phyloP scores from a whole-genome alignment of 2,113 vertebrate species.

The Hippocampus mohnikei region DNA sequence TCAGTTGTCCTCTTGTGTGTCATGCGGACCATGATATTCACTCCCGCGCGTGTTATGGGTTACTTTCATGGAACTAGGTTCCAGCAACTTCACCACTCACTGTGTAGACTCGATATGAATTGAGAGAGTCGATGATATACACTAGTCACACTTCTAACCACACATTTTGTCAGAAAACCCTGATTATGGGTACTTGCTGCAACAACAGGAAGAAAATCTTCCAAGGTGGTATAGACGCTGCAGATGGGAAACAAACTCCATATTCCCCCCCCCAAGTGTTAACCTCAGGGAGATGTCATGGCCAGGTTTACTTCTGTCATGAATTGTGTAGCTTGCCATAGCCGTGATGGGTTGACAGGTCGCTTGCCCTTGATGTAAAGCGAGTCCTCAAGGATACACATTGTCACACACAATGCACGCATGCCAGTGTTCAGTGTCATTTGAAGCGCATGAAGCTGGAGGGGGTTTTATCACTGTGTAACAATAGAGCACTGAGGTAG shows the following conservation, averaged over 20 bases:
- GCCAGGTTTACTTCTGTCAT: background rate
- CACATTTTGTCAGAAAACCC: background rate
- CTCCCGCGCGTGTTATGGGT: constrained; percentile 1
- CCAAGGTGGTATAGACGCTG: background rate
- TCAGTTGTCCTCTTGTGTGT: constrained; percentile 14
- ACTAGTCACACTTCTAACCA: background rate
- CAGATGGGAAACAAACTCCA: background rate
- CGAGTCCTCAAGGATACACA: constrained; percentile 24
- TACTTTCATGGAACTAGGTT: constrained; percentile 11
- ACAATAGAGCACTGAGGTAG: constrained; percentile 28
- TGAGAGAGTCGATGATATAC: background rate
- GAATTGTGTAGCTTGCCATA: background rate
- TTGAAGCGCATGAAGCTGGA: constrained; percentile 30
- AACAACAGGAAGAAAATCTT: too few species aligned
- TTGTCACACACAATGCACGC: background rate
- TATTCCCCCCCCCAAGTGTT: background rate
- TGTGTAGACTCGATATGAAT: background rate
- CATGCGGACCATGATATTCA: constrained; percentile 21
- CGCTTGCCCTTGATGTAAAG: constrained; percentile 34
- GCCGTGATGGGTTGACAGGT: constrained; percentile 31
- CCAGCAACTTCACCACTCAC: background rate
- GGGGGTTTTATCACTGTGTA: constrained; percentile 31
- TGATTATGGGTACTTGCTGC: background rate
- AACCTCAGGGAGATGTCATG: background rate
- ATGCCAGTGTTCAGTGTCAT: constrained; percentile 30